Conservation (phyloP, 2,113 vertebrate species). For the Pseudorhombus dupliciocellatus region DNA sequence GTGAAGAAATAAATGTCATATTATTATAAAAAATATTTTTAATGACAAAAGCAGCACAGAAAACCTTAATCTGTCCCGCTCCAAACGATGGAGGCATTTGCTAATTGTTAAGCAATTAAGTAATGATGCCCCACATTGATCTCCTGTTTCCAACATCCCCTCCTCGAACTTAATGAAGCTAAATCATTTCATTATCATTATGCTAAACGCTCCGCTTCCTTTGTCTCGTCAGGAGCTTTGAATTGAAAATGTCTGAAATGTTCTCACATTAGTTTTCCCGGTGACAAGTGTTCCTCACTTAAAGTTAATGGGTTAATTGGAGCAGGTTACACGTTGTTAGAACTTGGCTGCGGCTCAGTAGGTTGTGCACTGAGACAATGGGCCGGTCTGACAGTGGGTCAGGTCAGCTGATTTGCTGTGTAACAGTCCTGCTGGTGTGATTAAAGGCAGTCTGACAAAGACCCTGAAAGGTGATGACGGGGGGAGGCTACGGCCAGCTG, state of each 20-base stretch:
- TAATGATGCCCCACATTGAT: too few relatives aligned
- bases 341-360: slow-evolving; percentile 23
- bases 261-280: not conserved
- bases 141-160: too few relatives aligned
- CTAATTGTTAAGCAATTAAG: too few relatives aligned
- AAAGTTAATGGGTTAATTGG: not conserved
- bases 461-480: slow-evolving; percentile 60
- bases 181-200: too few relatives aligned
- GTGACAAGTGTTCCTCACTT: not conserved
- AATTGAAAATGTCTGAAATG: not conserved
- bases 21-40: too few relatives aligned
- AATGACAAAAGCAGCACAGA: too few relatives aligned
- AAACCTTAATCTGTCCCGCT: too few relatives aligned
- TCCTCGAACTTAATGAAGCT: too few relatives aligned
- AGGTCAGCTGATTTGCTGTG: slow-evolving; percentile 72
- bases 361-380: slow-evolving; percentile 30
- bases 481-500: slow-evolving; percentile 65
- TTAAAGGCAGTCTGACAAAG: slow-evolving; percentile 74
- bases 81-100: too few relatives aligned
- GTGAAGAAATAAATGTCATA: too few relatives aligned
- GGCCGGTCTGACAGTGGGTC: slow-evolving; percentile 23
- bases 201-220: not conserved
- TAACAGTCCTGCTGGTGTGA: slow-evolving; percentile 70
- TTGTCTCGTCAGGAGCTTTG: not conserved
- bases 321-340: not conserved